A percentile compares a stretch with the other conserved stretches of the same genome.
phyloP scores from a whole-genome alignment of 2,113 vertebrate species.

The Nesoenas mayeri region DNA sequence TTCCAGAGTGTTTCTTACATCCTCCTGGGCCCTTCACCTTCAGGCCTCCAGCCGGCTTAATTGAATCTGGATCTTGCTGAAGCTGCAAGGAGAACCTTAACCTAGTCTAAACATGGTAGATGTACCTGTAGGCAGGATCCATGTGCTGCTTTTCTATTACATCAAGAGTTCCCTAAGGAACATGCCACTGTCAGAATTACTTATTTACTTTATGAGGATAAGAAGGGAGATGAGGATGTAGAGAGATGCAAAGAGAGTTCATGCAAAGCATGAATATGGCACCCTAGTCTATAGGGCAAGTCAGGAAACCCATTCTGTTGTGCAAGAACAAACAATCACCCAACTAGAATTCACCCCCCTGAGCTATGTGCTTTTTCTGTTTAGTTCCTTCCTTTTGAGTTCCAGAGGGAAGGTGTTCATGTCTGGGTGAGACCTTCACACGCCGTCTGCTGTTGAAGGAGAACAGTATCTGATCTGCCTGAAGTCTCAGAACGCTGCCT shows the following conservation, averaged over 20 bases:
- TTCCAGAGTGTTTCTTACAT: background rate
- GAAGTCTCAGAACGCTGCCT: background rate
- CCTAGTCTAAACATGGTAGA: background rate
- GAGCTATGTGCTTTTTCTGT: background rate
- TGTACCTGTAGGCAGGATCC: background rate
- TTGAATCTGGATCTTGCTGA: background rate
- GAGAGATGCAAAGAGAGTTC: background rate
- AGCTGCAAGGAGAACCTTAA: background rate
- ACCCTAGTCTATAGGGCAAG: background rate
- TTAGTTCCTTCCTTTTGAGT: background rate
- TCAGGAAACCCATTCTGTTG: background rate
- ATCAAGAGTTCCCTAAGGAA: background rate
- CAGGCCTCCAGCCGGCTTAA: background rate
- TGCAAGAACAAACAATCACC: background rate
- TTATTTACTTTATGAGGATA: background rate
- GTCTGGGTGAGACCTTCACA: background rate
- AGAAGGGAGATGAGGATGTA: background rate
- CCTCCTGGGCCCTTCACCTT: background rate
- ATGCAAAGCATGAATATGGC: background rate
- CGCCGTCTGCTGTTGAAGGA: background rate
- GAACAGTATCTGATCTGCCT: background rate
- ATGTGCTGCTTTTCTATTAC: background rate
- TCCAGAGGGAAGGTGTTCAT: background rate
- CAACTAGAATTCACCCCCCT: background rate
- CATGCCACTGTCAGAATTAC: background rate